These are phyloP conservation scores for Umimayanthus kanabou DNA, from an alignment of 92 coral and sea anemone species.

Conservation along the genomic window DNA sequence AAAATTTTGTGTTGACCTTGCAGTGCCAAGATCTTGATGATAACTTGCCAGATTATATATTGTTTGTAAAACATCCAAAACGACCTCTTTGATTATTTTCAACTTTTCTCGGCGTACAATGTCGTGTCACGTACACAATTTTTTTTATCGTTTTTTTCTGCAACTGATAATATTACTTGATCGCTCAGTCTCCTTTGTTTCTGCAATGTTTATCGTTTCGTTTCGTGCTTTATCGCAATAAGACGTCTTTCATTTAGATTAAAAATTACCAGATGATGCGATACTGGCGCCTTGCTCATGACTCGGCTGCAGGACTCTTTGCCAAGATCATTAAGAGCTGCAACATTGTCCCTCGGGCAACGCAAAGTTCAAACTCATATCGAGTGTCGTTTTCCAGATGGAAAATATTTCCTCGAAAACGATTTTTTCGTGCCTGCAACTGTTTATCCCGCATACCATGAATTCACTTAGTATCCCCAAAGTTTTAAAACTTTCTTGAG, in stretches of 20 bases:
- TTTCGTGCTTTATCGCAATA: not conserved
- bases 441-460: no score
- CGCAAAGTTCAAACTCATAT: no score
- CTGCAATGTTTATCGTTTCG: not conserved
- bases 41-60: not conserved
- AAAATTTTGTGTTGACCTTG: constrained; percentile 8
- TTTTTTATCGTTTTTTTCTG: not conserved
- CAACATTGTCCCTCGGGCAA: no score
- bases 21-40: not conserved
- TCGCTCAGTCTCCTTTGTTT: not conserved
- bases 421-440: no score
- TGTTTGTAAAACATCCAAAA: not conserved
- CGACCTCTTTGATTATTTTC: not conserved
- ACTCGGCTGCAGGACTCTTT: no score
- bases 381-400: no score
- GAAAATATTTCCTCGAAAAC: no score
- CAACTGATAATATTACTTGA: not conserved
- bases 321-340: no score
- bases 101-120: not conserved
- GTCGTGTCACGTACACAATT: not conserved
- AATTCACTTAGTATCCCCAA: no score
- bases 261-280: not conserved
- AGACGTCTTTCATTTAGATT: not conserved
- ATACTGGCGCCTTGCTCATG: not conserved
- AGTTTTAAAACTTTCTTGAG: no score